Base-by-base conservation (phyloP, 2,797 vertebrate genomes). In the Cynodonichthys magdalenae region DNA sequence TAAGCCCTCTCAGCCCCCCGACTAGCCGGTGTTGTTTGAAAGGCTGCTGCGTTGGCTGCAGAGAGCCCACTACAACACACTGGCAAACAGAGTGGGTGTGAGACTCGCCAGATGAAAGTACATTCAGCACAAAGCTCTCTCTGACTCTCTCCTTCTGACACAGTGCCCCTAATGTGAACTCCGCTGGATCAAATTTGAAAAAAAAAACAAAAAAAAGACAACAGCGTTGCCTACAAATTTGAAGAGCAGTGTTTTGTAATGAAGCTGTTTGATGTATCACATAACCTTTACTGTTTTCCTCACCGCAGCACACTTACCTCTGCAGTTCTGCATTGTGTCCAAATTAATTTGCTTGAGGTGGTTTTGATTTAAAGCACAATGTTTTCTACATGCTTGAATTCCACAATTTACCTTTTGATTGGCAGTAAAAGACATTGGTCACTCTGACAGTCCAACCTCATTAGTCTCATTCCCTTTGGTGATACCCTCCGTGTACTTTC, bases 161-260 rank as follows among this genome's bases (percentile, higher is more conserved):
- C 84, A 91, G 74, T 93, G 90, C 81, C 92, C 90, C 86, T 82
- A 63, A 59, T 84, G 55, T 91, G 88, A 89, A 90, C 88, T 89
- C 82, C 49, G 59, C 69, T 59, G 72, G 75, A 88, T 83, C 75
- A 60, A 69, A 85, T 84, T 71, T 55, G 66, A 19, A 60, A 4
- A 6, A 0, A 29, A 11, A 60, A 74, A 79, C 3, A 6, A 0
- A 29, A 11, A 60, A 74, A 79, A 66, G 75, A 79, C 75, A 51
- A 57, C 66, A 74, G 45, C 34, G 3, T 53, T 50, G 60, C 59
- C 49, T 71, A 64, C 57, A 71, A 74, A 18, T 80, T 68, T 69
- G 19, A 52, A 63, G 56, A 66, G 63, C 15, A 19, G 36, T 44
- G 15, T 58, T 27, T 48, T 36, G 65, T 81, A 87, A 88, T 71